These are phyloP conservation scores for Phoxinus dragarum DNA, from an alignment of 2,797 vertebrate genomes.

Conservation along the genomic window DNA sequence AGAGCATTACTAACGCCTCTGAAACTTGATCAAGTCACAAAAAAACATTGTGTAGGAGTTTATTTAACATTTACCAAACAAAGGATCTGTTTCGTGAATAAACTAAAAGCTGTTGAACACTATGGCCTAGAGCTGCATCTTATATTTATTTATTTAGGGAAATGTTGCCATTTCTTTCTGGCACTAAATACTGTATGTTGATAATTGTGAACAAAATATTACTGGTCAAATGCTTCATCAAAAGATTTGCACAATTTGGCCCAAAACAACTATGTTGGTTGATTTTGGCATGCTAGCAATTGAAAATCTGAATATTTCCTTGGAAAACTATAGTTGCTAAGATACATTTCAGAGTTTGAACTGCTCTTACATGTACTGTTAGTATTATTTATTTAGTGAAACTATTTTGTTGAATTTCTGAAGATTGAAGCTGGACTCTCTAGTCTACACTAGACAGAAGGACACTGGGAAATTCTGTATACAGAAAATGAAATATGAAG, in stretches of 20 bases:
- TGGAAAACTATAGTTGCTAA: conserved; percentile 1
- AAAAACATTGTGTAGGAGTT: background rate
- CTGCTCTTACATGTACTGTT: background rate
- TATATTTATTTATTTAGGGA: background rate
- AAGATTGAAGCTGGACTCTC: background rate
- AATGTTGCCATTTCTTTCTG: background rate
- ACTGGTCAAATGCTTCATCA: background rate
- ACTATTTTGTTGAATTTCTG: background rate
- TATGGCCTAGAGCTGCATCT: too few relatives aligned
- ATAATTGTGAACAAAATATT: background rate
- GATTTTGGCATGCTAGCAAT: background rate
- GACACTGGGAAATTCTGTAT: too few relatives aligned
- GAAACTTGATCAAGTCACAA: background rate
- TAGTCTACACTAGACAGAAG: background rate
- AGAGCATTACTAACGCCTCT: background rate
- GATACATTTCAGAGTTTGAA: conserved; percentile 8
- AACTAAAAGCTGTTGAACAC: background rate
- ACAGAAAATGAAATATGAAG: background rate
- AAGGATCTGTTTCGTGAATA: background rate
- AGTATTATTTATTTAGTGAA: conserved; percentile 2
- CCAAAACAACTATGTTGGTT: background rate
- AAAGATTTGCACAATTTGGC: background rate
- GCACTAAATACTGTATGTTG: background rate
- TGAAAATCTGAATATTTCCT: background rate
- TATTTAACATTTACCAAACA: background rate